Evolutionary conservation across 2,888 invertebrate genomes (phyloP), one percentile per base, ranked within the genome.

Genomic region (Arenicola marina): DNA sequence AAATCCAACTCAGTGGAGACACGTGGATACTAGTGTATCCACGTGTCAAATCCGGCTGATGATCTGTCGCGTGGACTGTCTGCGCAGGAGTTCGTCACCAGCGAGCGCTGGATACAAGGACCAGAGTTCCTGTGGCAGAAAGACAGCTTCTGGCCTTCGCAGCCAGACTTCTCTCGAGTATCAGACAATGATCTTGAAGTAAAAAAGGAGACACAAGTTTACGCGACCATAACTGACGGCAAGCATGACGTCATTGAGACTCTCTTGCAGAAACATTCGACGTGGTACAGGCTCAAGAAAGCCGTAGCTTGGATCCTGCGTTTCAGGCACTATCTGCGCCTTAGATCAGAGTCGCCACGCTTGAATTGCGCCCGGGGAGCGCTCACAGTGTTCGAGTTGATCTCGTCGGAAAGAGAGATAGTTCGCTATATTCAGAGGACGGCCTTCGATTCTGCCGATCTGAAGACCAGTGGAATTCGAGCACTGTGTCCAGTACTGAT

Each of bases 41-140:
- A n/a, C n/a, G n/a, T n/a, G 4, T 48, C 45, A 7, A 72, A 75
- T 46, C 70, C 69, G 18, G 73, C 73, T 21, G 73, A 73, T 45
- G 43, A 38, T 15, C 7, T 15, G 7, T 38, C 43, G 7, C 43
- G 43, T 7, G 43, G 43, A 38, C 43, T 38, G 7, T 7, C 43
- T 15, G 43, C 43, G 15, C 11, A 7, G 15, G 43, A 38, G 15
- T 38, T 38, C 11, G 11, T 38, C 15, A 7, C 7, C 7, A 38
- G 15, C 15, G 43, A 38, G 15, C 43, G 43, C 15, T 38, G 43
- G 43, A 15, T 38, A 38, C 43, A 38, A 15, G 43, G 43, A 38
- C 43, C 43, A 7, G 15, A 38, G 43, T 38, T 38, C 15, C 15
- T 38, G n/a, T n/a, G n/a, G n/a, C n/a, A n/a, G n/a, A n/a, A n/a